phyloP scores from a whole-genome alignment of 92 coral and sea anemone genomes.

The Porites evermanni region DNA sequence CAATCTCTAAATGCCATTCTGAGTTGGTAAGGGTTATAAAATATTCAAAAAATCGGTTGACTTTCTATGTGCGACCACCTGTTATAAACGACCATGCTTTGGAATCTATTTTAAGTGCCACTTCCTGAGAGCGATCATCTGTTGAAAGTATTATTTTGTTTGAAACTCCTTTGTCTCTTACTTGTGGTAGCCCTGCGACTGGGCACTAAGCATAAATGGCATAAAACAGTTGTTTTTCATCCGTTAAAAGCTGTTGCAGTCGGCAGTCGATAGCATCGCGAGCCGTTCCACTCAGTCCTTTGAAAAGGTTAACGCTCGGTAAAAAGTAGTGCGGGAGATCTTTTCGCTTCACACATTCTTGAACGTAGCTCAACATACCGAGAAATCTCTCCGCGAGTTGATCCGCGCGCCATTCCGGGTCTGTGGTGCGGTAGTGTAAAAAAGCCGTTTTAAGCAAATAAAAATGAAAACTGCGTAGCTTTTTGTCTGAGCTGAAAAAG shows the following conservation, averaged over 20 bases:
- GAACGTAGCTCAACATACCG: constrained; percentile 50
- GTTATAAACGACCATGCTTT: too few species aligned
- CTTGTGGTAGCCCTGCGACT: neutral
- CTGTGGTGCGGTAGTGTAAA: constrained; percentile 12
- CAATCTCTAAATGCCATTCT: too few species aligned
- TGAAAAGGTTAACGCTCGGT: constrained; percentile 57
- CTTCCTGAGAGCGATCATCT: too few species aligned
- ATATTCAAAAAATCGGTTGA: too few species aligned
- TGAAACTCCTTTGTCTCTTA: neutral
- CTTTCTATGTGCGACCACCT: too few species aligned
- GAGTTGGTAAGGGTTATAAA: too few species aligned
- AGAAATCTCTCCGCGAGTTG: constrained; percentile 72
- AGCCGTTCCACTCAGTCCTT: constrained; percentile 45
- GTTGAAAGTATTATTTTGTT: too few species aligned
- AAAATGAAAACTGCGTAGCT: constrained; percentile 30
- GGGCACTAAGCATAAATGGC: neutral
- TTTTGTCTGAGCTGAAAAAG: constrained; percentile 40
- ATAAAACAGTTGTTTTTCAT: constrained; percentile 41
- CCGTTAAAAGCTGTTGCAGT: constrained; percentile 14
- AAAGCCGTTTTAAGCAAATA: constrained; percentile 45
- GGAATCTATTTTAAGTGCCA: too few species aligned
- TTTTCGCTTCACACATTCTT: constrained; percentile 44
- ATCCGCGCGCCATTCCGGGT: constrained; percentile 61
- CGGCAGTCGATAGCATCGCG: constrained; percentile 8
- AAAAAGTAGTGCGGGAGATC: constrained; percentile 68